Base-by-base conservation (phyloP, 2,888 invertebrate species). In the Eumerus sabulonum region DNA sequence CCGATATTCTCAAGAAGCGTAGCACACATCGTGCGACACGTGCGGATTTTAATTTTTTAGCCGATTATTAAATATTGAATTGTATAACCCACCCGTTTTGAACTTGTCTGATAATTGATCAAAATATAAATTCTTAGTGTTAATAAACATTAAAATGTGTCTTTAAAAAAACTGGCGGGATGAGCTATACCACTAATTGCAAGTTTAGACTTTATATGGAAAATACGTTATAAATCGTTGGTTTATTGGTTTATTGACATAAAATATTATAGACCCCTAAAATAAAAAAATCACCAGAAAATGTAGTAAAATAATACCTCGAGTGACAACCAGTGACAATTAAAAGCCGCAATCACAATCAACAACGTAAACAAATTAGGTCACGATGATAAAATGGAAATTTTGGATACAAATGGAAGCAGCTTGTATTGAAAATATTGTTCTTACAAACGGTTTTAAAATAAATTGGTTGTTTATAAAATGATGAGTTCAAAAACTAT, bases 1-100 rank as follows among this genome's bases (percentile, higher is more conserved):
- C 92, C 91, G 62, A 94, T 93, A 88, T 96, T 93, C 83, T 92
- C 91, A 76, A 98, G 90, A 83, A 98, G 90, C 7, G 95, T 94
- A 86, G 95, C 95, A 60, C 94, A 90, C 68, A 77, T 77, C 51
- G 38, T 54, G 48, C 35, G 18, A 14, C 11, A 14, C 17, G 35
- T 90, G 82, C 90, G 90, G 67, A 27, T 40, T 89, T 88, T 18
- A 18, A 4, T 56, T 2, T 36, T 38, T 12, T n/a, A 50, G 53
- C 45, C 12, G 11, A 40, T 27, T 27, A 48, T 40, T 59, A 53
- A 51, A 47, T n/a, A n/a, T 59, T 59, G 18, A 56, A 56, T 62
- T 62, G 19, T 59, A 42, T 60, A 54, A 59, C 56, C 16, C 42
- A 59, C 38, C 47, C 59, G n/a, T 38, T 77, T 73, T 73, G 77